Evolutionary conservation across 2,888 invertebrate genomes (phyloP).

Genomic region (Heliconius aoede): DNA sequence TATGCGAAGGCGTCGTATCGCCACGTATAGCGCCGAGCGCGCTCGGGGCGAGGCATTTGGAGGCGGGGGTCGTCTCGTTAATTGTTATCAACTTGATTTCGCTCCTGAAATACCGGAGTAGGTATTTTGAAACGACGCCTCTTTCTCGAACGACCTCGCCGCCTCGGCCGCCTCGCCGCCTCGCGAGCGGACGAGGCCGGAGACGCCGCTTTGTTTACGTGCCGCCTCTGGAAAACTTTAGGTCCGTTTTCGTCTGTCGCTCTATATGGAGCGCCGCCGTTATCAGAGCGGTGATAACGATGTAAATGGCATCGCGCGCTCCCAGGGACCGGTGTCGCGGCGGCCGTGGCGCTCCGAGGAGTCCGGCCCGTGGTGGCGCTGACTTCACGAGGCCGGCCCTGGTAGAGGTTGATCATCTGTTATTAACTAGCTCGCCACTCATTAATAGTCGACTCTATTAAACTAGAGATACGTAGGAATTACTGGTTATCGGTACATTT

Average conservation of each 20-base stretch:
- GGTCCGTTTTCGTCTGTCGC: conserved; percentile 59
- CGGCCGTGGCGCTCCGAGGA: conserved; percentile 59
- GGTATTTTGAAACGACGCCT: conserved; percentile 82
- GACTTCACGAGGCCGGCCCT: conserved; percentile 48
- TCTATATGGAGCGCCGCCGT: conserved; percentile 61
- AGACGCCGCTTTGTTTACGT: conserved; percentile 38
- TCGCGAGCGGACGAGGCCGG: conserved; percentile 46
- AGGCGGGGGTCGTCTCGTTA: conserved; percentile 84
- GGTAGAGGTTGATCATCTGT: conserved; percentile 17
- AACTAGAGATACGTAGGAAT: background rate
- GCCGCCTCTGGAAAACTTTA: conserved; percentile 32
- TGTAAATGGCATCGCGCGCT: conserved; percentile 59
- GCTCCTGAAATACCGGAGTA: conserved; percentile 83
- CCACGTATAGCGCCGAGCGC: conserved; percentile 74
- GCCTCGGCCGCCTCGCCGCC: conserved; percentile 38
- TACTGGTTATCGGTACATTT: background rate
- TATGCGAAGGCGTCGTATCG: conserved; percentile 84
- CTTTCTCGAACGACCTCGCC: conserved; percentile 67
- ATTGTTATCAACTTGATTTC: conserved; percentile 85
- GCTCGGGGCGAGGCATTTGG: conserved; percentile 84
- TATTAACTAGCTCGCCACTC: conserved; percentile 27
- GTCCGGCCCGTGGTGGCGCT: conserved; percentile 66
- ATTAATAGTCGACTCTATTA: conserved; percentile 26
- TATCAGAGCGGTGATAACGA: conserved; percentile 77
- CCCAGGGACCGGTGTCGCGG: conserved; percentile 60